These are phyloP conservation scores for Drosophila koepferae DNA, from an alignment of 2,888 invertebrate genomes.

Conservation along the genomic window DNA sequence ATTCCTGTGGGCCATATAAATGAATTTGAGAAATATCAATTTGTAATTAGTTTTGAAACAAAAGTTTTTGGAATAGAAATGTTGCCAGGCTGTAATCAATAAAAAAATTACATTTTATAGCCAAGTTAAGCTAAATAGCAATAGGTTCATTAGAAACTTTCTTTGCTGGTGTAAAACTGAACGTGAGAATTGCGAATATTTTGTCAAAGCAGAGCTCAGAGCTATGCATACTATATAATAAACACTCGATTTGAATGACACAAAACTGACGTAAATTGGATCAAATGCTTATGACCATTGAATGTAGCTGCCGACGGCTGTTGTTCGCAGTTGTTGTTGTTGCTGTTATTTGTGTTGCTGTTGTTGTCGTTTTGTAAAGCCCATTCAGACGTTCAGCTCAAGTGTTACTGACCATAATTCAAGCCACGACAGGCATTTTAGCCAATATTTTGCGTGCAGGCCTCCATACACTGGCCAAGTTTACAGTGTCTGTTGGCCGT, in stretches of 20 bases:
- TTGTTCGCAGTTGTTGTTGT: conserved; percentile 7
- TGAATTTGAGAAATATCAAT: neutral
- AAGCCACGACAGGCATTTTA: conserved; percentile 65
- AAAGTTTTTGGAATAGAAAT: neutral
- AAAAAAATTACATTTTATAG: neutral
- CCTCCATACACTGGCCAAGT: conserved; percentile 58
- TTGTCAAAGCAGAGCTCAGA: neutral
- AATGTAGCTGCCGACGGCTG: conserved; percentile 70
- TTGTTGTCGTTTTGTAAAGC: conserved; percentile 59
- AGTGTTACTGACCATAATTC: conserved; percentile 79
- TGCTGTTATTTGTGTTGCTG: conserved; percentile 20
- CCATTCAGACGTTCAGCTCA: conserved; percentile 73
- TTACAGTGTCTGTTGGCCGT: conserved; percentile 46
- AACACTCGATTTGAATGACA: conserved; percentile 77
- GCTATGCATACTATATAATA: conserved; percentile 52
- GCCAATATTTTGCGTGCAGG: conserved; percentile 57
- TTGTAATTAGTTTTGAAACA: neutral
- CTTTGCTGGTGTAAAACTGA: neutral
- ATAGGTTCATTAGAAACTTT: neutral
- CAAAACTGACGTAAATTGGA: conserved; percentile 77
- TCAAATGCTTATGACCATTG: conserved; percentile 56
- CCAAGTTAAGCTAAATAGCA: neutral
- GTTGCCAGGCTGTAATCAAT: neutral
- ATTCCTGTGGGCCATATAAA: neutral
- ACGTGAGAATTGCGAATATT: conserved; percentile 2